Base-by-base conservation (phyloP, 2,113 vertebrate genomes). In the Oplegnathus fasciatus region DNA sequence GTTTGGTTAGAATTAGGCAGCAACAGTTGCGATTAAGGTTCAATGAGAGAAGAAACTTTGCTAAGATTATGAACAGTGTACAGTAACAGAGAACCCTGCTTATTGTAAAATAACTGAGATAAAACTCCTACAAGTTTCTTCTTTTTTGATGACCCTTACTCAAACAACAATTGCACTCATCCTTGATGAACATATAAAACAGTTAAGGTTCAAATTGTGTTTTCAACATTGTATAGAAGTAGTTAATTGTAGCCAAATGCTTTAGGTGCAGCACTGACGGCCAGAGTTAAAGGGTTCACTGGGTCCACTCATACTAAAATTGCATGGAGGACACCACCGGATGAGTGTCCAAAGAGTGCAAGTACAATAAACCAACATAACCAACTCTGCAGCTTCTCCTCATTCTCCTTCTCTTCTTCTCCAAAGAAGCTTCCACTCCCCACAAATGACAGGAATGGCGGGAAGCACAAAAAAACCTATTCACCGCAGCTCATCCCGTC, bases 401-500 rank as follows among this genome's bases (percentile, higher is more conserved):
- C 42, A 54, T 80, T 76, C 70, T 89, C 54, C n/a, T 28, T 57
- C 20, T 46, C 32, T 34, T 83, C 52, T 61, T 70, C 66, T 82
- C 79, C 30, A 61, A 57, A 84, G 34, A 68, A 50, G 60, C 67
- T 73, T 83, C 70, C 76, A 77, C 75, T 90, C 57, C 70, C 85
- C 75, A 48, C 81, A 86, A 88, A 88, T 80, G 80, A 84, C 80
- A 67, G 62, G 40, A 87, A 81, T 75, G 74, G 76, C 15, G 24
- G 77, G 85, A 87, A 88, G 67, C 57, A 82, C 60, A 86, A 83
- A 86, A 89, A 70, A 75, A 37, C 44, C 44, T 64, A 70, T 82
- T 79, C 42, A 75, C 83, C 81, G 34, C 87, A 91, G 67, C 80
- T 84, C 55, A 40, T 86, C 75, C 84, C 52, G 28, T 90, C 68